Base-by-base conservation (phyloP, 37 sponge, comb jelly and placozoan genomes). In the Beroe ovata region DNA sequence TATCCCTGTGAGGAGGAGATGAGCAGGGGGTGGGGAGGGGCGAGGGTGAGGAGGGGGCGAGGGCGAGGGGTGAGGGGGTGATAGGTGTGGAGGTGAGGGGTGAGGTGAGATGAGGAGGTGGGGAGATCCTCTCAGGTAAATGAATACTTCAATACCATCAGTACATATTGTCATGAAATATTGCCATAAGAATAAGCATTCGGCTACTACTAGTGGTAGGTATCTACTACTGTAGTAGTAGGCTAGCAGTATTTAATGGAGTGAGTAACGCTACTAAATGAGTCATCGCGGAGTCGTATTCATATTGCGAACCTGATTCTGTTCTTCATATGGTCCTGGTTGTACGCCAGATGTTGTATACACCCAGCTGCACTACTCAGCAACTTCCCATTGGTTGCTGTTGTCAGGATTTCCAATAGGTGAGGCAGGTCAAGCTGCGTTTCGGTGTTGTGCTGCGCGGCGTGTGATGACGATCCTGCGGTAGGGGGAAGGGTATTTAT, bases 331-430 rank as follows among this genome's bases (percentile, higher is more conserved):
- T 39, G 84, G 47, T 77, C 54, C 1, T 77, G 84, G 54, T 77
- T 77, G 84, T 77, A 77, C 25, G 54, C 84, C 54, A 77, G 8
- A 29, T 77, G 84, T 41, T 77, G 84, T 25, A 77, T n/a, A 40
- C 84, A 77, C 84, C 84, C 84, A 14, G 84, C 84, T 14, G 84
- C 84, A 41, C 38, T 41, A 19, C 84, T 77, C 22, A 77, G 84
- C 38, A 77, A 36, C 38, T 77, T 77, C 22, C 84, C 84, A 54
- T 42, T 42, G 42, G 84, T 77, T n/a, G 84, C 35, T 20, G 84
- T 77, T 20, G 54, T 42, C 47, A 77, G 84, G 26, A 77, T 77
- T 29, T 42, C 22, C 54, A 77, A 18, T 38, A 77, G 19, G 28
- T 42, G 84, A 23, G 84, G 21, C 84, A 77, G 47, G 54, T 77